Conservation (phyloP, 1,140 invertebrate genomes). For the Drosophila pruinosa region DNA sequence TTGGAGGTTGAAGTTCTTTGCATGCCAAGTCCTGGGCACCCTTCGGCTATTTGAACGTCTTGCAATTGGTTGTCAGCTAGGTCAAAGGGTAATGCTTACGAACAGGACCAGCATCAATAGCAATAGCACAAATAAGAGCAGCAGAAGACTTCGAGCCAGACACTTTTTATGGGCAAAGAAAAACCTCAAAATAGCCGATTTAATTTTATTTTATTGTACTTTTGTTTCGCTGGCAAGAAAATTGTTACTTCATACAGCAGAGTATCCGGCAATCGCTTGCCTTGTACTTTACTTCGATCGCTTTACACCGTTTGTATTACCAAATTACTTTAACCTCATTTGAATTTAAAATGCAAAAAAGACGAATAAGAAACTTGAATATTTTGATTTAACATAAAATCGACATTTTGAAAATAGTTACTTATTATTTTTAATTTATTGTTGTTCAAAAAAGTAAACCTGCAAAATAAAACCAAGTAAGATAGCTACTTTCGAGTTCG, state of each 20-base stretch:
- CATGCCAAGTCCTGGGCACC: constrained; percentile 23
- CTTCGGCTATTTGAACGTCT: not conserved
- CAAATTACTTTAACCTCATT: not conserved
- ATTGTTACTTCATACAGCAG: constrained; percentile 68
- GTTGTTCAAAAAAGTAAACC: too few relatives aligned
- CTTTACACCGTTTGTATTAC: not conserved
- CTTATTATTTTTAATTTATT: too few relatives aligned
- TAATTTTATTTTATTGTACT: constrained; percentile 80
- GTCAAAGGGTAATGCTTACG: constrained; percentile 61
- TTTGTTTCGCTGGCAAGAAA: constrained; percentile 47
- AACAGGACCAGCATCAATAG: constrained; percentile 14
- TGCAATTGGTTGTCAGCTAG: constrained; percentile 54
- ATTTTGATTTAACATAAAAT: constrained; percentile 6
- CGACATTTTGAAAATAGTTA: not conserved
- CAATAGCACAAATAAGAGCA: too few relatives aligned
- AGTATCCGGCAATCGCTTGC: not conserved
- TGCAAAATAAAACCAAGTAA: too few relatives aligned
- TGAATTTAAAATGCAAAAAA: constrained; percentile 39
- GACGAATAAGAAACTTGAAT: constrained; percentile 14
- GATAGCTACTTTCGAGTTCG: too few relatives aligned
- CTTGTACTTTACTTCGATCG: not conserved
- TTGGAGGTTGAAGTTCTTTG: constrained; percentile 53
- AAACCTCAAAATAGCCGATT: constrained; percentile 81
- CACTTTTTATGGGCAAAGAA: constrained; percentile 67
- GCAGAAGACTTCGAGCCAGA: constrained; percentile 54